Evolutionary conservation across 2,888 invertebrate genomes (phyloP).

Genomic region (Steinernema hermaphroditum): DNA sequence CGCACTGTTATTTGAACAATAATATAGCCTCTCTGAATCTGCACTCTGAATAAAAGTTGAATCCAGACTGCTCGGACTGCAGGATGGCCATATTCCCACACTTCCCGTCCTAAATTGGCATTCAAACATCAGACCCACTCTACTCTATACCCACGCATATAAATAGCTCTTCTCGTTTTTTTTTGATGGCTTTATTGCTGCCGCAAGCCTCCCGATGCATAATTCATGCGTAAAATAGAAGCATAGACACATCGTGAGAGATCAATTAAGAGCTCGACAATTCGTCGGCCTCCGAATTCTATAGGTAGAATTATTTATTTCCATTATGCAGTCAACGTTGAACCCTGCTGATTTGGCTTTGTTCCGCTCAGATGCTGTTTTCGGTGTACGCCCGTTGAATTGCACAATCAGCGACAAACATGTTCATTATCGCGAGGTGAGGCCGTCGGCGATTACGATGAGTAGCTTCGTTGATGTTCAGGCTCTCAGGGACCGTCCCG

Average conservation of each 20-base stretch:
- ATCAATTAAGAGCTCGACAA: background rate
- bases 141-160: background rate
- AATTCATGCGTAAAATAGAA: slow-evolving; percentile 24
- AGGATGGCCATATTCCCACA: no score
- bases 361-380: slow-evolving; percentile 8
- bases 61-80: no score
- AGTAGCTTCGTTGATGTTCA: background rate
- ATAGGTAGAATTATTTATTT: background rate
- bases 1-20: no score
- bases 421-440: background rate
- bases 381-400: background rate
- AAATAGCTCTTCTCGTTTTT: slow-evolving; percentile 5
- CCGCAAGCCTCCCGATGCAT: background rate
- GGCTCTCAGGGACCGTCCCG: background rate
- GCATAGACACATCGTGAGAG: slow-evolving; percentile 12
- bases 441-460: background rate
- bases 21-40: no score
- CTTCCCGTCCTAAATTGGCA: no score
- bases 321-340: background rate
- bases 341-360: background rate
- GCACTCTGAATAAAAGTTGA: no score
- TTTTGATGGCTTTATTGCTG: background rate
- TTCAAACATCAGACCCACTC: background rate
- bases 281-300: background rate
- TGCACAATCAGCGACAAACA: slow-evolving; percentile 9